phyloP scores from a whole-genome alignment of 2,113 vertebrate genomes.

The Ariopsis seemanni region DNA sequence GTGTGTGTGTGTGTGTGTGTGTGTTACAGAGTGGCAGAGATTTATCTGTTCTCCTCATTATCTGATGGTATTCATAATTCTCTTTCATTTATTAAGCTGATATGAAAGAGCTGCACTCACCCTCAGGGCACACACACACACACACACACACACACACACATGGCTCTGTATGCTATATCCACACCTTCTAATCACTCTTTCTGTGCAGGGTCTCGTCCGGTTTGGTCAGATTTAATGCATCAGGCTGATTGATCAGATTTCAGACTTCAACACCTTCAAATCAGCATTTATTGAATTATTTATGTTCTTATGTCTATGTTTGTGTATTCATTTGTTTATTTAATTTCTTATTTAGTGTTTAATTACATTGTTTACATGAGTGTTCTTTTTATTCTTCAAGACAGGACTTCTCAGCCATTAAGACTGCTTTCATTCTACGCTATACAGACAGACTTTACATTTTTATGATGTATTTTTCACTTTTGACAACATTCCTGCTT shows the following conservation, averaged over 20 bases:
- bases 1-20: background rate
- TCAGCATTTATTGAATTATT: background rate
- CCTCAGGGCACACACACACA: conserved; percentile 30
- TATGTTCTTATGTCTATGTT: background rate
- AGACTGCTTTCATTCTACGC: background rate
- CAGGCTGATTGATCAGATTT: background rate
- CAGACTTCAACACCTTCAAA: background rate
- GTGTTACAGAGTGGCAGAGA: conserved; percentile 12
- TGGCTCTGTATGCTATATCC: background rate
- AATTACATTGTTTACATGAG: background rate
- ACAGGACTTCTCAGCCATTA: background rate
- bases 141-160: conserved; percentile 16
- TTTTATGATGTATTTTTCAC: background rate
- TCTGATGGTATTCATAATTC: conserved; percentile 48
- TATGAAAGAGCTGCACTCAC: conserved; percentile 41
- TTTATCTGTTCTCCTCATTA: conserved; percentile 38
- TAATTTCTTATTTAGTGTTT: background rate
- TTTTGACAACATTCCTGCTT: background rate
- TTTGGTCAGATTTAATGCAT: conserved; percentile 23
- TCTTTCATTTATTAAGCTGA: conserved; percentile 49
- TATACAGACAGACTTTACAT: background rate
- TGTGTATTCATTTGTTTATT: background rate
- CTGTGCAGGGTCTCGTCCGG: background rate
- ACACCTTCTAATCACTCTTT: conserved; percentile 33
- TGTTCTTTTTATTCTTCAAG: background rate